Percentiles rank a stretch among this genome's conserved stretches.
Evolutionary conservation across 2,113 vertebrate species (phyloP).

Genomic region (Pluvianellus socialis): DNA sequence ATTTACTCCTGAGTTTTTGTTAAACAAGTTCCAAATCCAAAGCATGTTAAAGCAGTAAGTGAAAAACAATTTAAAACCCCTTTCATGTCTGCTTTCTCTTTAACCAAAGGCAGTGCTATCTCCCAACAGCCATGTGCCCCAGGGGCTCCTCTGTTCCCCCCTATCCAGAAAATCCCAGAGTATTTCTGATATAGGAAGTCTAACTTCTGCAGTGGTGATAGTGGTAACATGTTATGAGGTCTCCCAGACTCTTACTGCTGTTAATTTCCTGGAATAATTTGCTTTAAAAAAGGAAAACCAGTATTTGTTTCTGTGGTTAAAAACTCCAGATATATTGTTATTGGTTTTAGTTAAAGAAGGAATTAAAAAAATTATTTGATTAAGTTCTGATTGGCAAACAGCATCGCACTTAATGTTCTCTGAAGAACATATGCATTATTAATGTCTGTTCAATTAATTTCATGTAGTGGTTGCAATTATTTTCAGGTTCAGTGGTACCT

Average conservation of each 20-base stretch:
- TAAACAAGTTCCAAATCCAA: background rate
- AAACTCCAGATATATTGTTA: constrained; percentile 49
- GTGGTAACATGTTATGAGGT: accelerated
- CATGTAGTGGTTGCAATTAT: constrained; percentile 24
- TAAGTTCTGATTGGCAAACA: constrained; percentile 22
- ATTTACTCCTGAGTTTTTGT: background rate
- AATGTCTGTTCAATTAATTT: constrained; percentile 31
- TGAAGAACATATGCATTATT: constrained; percentile 33
- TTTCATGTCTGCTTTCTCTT: background rate
- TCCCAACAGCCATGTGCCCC: background rate
- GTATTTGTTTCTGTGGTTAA: constrained; percentile 39
- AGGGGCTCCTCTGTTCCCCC: background rate
- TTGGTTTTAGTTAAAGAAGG: constrained; percentile 1
- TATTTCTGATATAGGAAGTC: background rate
- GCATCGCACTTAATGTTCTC: background rate
- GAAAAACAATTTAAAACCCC: background rate
- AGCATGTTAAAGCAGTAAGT: background rate
- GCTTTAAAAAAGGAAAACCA: background rate
- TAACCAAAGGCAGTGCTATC: background rate
- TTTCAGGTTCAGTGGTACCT: constrained; percentile 55
- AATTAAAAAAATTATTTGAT: constrained; percentile 48
- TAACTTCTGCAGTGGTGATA: background rate
- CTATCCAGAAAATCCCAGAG: background rate
- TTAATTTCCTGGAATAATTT: background rate
- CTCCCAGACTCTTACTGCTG: background rate